phyloP scores from a whole-genome alignment of 1,140 invertebrate species.

The Drosophila dunni region DNA sequence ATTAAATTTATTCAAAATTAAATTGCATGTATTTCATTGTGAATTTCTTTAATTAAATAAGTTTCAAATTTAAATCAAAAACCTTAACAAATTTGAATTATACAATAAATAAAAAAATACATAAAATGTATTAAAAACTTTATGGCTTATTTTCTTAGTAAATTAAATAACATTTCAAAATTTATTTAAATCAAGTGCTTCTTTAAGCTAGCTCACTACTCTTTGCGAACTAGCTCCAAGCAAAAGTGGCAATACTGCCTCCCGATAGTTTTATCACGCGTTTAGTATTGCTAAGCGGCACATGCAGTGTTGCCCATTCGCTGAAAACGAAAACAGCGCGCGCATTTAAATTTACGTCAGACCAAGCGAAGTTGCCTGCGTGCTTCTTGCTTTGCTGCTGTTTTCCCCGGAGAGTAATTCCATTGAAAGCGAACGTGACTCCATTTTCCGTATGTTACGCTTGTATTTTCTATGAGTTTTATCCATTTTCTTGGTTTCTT shows the following conservation, averaged over 20 bases:
- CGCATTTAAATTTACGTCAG: slow-evolving; percentile 21
- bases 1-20: too few relatives aligned
- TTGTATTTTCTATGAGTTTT: slow-evolving; percentile 46
- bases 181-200: not conserved
- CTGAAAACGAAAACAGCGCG: not conserved
- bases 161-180: not conserved
- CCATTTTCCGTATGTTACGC: slow-evolving; percentile 62
- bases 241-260: slow-evolving; percentile 13
- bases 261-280: slow-evolving; percentile 13
- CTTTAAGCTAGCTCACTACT: not conserved
- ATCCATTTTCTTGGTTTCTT: slow-evolving; percentile 7
- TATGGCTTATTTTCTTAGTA: not conserved
- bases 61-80: too few relatives aligned
- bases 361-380: slow-evolving; percentile 12
- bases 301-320: slow-evolving; percentile 4
- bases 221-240: slow-evolving; percentile 1
- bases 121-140: too few relatives aligned
- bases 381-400: slow-evolving; percentile 5
- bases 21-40: too few relatives aligned
- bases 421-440: slow-evolving; percentile 61
- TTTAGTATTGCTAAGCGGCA: not conserved
- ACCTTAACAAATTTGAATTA: too few relatives aligned
- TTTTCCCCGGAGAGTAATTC: slow-evolving; percentile 52
- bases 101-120: too few relatives aligned
- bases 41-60: too few relatives aligned